A percentile compares a stretch with the other conserved stretches of the same genome.
Conservation (phyloP, 2,888 invertebrate species). For the Molorchus minor region DNA sequence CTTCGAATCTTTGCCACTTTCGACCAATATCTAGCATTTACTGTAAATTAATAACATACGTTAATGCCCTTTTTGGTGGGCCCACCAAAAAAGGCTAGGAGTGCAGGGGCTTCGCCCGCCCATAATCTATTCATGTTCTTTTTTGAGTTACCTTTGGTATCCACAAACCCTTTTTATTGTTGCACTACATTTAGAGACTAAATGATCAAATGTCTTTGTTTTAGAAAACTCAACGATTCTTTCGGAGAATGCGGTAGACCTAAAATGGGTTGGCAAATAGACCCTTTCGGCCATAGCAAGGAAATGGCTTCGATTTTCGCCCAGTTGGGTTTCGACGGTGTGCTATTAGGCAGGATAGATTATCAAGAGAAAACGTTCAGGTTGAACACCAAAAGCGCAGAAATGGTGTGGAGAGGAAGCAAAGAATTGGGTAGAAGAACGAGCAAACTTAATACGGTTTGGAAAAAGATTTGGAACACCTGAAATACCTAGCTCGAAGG, state of each 20-base stretch:
- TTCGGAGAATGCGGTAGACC: conserved; percentile 80
- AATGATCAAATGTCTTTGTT: too few relatives aligned
- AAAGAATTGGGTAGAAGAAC: conserved; percentile 70
- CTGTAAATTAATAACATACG: too few relatives aligned
- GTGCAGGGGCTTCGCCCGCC: too few relatives aligned
- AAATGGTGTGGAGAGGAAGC: conserved; percentile 86
- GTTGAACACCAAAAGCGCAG: conserved; percentile 70
- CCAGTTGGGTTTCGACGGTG: conserved; percentile 88
- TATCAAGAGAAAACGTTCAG: conserved; percentile 81
- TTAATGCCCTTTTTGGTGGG: too few relatives aligned
- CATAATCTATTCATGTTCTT: too few relatives aligned
- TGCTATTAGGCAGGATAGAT: conserved; percentile 88
- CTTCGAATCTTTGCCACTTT: too few relatives aligned
- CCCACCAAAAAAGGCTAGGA: too few relatives aligned
- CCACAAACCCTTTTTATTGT: too few relatives aligned
- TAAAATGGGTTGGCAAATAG: conserved; percentile 82
- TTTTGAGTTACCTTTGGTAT: too few relatives aligned
- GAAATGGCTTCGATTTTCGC: conserved; percentile 85
- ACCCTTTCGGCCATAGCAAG: conserved; percentile 87
- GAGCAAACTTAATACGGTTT: not conserved
- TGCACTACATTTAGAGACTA: too few relatives aligned
- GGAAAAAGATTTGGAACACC: not conserved
- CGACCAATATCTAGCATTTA: too few relatives aligned
- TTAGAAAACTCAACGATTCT: conserved; percentile 67
- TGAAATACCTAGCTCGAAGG: too few relatives aligned